These are phyloP conservation scores for Zygothrica quintamaculata DNA, from an alignment of 2,888 invertebrate species.

Conservation along the genomic window DNA sequence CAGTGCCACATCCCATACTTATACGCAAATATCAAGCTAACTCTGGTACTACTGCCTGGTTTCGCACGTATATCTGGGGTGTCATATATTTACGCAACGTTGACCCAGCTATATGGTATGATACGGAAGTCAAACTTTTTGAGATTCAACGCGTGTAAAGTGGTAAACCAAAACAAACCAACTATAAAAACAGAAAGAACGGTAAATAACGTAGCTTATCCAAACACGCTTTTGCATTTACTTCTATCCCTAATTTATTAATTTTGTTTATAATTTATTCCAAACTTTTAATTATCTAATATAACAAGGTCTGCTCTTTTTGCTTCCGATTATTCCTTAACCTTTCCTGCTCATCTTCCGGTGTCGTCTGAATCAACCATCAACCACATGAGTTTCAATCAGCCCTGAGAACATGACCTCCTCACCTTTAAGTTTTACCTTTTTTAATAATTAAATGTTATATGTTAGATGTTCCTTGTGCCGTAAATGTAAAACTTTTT, in stretches of 20 bases:
- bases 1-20: slow-evolving; percentile 99
- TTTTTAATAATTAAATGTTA: slow-evolving; percentile 23
- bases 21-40: slow-evolving; percentile 99
- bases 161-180: slow-evolving; percentile 16
- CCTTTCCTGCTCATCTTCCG: too few species aligned
- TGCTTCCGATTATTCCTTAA: too few species aligned
- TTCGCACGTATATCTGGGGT: slow-evolving; percentile 99
- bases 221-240: slow-evolving; percentile 70
- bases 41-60: slow-evolving; percentile 99
- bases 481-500: slow-evolving; percentile 48
- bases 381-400: slow-evolving; percentile 52
- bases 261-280: slow-evolving; percentile 68
- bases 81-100: slow-evolving; percentile 99
- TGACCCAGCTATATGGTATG: slow-evolving; percentile 99
- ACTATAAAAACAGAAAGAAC: slow-evolving; percentile 15
- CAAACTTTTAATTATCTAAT: slow-evolving; percentile 36
- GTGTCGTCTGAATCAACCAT: too few species aligned
- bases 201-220: slow-evolving; percentile 43
- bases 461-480: slow-evolving; percentile 64
- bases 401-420: slow-evolving; percentile 23
- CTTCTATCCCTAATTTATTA: slow-evolving; percentile 58
- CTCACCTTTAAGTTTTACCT: too few species aligned
- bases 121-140: slow-evolving; percentile 99
- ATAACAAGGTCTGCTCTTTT: slow-evolving; percentile 4
- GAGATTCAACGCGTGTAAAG: slow-evolving; percentile 96